Percentiles rank a stretch among this genome's conserved stretches.
phyloP scores from a whole-genome alignment of 2,113 vertebrate species.

The Takifugu bimaculatus region DNA sequence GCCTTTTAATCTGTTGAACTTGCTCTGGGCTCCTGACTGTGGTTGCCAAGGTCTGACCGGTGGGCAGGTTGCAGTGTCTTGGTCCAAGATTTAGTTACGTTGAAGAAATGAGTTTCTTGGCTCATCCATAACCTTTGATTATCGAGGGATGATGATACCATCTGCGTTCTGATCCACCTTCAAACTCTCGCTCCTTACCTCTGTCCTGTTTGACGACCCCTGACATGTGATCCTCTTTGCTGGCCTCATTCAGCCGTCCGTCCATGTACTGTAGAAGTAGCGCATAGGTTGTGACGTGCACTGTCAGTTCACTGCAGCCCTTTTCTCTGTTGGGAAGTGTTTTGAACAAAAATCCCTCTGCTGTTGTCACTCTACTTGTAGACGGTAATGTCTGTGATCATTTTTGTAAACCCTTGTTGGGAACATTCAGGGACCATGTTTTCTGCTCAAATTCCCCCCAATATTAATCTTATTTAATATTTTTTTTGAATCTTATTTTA shows the following conservation, averaged over 20 bases:
- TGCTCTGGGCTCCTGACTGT: conserved; percentile 45
- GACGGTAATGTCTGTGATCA: conserved; percentile 44
- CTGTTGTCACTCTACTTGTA: conserved; percentile 31
- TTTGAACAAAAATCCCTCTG: conserved; percentile 32
- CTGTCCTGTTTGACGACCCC: neutral
- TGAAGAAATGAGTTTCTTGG: conserved; percentile 50
- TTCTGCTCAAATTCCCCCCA: conserved; percentile 26
- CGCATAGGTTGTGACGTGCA: conserved; percentile 9
- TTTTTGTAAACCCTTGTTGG: conserved; percentile 41
- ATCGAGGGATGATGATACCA: conserved; percentile 63
- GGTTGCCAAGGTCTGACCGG: conserved; percentile 38
- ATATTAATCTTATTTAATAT: conserved; percentile 19
- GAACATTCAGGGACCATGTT: conserved; percentile 60
- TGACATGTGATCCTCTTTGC: conserved; percentile 38
- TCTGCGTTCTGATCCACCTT: conserved; percentile 61
- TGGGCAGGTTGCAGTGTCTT: conserved; percentile 30
- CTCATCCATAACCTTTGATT: conserved; percentile 48
- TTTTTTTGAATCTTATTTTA: conserved; percentile 14
- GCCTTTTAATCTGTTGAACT: conserved; percentile 42
- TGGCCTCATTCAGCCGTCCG: conserved; percentile 26
- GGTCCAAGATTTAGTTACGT: conserved; percentile 28
- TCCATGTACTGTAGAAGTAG: conserved; percentile 41
- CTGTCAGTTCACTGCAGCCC: conserved; percentile 10
- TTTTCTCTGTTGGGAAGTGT: neutral
- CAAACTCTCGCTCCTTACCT: conserved; percentile 33